Percentiles rank a stretch among this genome's conserved stretches.
Conservation (phyloP, 2,888 invertebrate species). For the Nezara viridula region DNA sequence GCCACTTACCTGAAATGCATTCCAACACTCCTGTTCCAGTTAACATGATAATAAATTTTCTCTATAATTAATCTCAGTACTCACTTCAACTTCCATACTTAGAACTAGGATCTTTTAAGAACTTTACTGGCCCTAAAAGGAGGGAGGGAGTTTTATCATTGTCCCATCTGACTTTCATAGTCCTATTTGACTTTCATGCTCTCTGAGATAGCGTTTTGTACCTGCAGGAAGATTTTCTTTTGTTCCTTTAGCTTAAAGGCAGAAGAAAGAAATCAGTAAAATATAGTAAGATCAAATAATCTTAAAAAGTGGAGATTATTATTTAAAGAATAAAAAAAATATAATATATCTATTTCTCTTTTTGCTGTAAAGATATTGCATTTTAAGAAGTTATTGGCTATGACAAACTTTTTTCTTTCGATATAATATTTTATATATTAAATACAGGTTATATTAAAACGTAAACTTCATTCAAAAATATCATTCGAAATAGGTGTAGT, state of each 20-base stretch:
- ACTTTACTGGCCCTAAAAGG: neutral
- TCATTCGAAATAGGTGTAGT: too few species aligned
- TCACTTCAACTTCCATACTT: neutral
- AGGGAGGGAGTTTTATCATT: constrained; percentile 17
- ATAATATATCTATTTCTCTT: too few species aligned
- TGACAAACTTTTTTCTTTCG: too few species aligned
- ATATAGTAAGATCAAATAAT: too few species aligned
- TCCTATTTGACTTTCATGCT: constrained; percentile 20
- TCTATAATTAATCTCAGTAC: neutral
- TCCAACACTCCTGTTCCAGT: neutral
- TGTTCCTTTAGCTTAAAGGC: neutral
- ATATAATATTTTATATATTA: too few species aligned
- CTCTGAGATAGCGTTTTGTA: neutral
- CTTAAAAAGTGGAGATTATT: too few species aligned
- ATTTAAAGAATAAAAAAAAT: too few species aligned
- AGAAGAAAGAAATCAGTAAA: neutral
- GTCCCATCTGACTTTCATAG: constrained; percentile 46
- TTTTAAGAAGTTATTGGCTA: too few species aligned
- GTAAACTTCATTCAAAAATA: too few species aligned
- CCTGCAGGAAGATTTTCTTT: neutral
- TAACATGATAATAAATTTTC: neutral
- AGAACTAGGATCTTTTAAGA: neutral
- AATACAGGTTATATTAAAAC: too few species aligned
- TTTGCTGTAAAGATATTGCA: too few species aligned
- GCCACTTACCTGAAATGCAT: neutral